A percentile compares a stretch with the other conserved stretches of the same genome.
Evolutionary conservation across 2,888 invertebrate species (phyloP).

Genomic region (Meteorus cinctellus): DNA sequence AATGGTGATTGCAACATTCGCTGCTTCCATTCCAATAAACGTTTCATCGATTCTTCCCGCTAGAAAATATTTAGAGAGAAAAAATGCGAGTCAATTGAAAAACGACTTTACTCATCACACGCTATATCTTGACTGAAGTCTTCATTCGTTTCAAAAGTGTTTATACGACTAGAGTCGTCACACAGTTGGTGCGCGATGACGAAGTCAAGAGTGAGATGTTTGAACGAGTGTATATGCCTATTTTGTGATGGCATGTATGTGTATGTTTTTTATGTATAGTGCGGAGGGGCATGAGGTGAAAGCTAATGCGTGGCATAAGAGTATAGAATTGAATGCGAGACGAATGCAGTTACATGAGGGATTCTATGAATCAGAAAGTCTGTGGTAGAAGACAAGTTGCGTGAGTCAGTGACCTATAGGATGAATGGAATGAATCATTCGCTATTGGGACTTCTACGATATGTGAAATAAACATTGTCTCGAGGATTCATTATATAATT

Average conservation of each 20-base stretch:
- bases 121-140: not conserved
- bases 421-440: slow-evolving; percentile 43
- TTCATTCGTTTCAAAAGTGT: not conserved
- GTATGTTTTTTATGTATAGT: slow-evolving; percentile 14
- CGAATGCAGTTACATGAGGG: slow-evolving; percentile 46
- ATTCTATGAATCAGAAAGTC: slow-evolving; percentile 52
- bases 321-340: slow-evolving; percentile 45
- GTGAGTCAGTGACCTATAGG: slow-evolving; percentile 45
- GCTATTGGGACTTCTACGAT: not conserved
- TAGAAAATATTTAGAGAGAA: slow-evolving; percentile 63
- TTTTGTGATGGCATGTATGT: slow-evolving; percentile 7
- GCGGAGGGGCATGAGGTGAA: slow-evolving; percentile 54
- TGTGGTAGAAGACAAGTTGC: slow-evolving; percentile 39
- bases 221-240: slow-evolving; percentile 22
- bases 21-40: slow-evolving; percentile 93
- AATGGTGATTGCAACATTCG: slow-evolving; percentile 92
- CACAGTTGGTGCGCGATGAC: not conserved
- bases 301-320: slow-evolving; percentile 51
- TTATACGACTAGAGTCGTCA: slow-evolving; percentile 3
- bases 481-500: not conserved
- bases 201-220: slow-evolving; percentile 4
- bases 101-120: slow-evolving; percentile 29
- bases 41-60: slow-evolving; percentile 94
- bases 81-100: not conserved
- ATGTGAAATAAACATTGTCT: slow-evolving; percentile 2